Percentiles rank a stretch among this genome's conserved stretches.
Conservation (phyloP, 2,888 invertebrate species). For the Beris morrisii region DNA sequence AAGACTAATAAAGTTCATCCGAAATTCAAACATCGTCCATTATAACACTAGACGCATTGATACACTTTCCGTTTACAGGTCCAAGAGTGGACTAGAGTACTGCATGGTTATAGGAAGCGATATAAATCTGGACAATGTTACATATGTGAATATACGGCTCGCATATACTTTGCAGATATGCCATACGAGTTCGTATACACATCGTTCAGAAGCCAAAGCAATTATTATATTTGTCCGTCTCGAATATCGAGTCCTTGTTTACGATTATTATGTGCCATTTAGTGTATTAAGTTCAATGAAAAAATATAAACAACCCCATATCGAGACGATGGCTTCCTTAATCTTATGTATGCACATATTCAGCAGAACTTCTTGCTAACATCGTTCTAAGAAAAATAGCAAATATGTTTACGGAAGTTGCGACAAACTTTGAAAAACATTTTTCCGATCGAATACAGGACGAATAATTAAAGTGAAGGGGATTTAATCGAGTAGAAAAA, state of each 20-base stretch:
- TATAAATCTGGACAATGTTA: not conserved
- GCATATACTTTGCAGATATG: not conserved
- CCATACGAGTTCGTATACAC: not conserved
- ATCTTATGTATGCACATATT: no score
- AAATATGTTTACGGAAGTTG: slow-evolving; percentile 27
- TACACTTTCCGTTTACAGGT: slow-evolving; percentile 23
- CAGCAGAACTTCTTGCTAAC: no score
- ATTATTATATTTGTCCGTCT: slow-evolving; percentile 37
- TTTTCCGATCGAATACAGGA: no score
- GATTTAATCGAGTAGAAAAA: no score
- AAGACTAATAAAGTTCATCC: slow-evolving; percentile 39
- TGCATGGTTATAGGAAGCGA: no score
- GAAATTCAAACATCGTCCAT: slow-evolving; percentile 38
- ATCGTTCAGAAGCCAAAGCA: slow-evolving; percentile 34
- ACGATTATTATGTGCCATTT: slow-evolving; percentile 36
- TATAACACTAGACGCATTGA: slow-evolving; percentile 36
- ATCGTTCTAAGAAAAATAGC: not conserved
- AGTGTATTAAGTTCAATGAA: slow-evolving; percentile 14
- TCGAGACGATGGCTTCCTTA: no score
- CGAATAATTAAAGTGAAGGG: no score
- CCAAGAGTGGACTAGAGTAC: not conserved
- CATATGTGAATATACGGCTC: not conserved
- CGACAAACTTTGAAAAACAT: no score
- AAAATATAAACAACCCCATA: not conserved
- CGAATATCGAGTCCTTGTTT: slow-evolving; percentile 35